Conservation (phyloP, 2,888 invertebrate species). For the Drosophila atripex region DNA sequence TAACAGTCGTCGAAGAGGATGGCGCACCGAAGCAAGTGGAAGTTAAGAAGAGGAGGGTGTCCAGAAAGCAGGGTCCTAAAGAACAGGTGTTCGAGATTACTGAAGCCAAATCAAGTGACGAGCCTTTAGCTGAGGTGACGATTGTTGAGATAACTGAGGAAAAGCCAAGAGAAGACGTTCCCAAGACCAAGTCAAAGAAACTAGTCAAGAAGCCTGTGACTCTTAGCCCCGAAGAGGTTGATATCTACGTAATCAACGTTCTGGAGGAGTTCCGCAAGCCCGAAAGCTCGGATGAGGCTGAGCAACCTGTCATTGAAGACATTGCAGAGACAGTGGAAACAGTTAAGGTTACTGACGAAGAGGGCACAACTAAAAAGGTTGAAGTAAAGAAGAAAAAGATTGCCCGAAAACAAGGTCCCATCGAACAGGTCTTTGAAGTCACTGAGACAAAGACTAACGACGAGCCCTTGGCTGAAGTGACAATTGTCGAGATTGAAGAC, state of each 20-base stretch:
- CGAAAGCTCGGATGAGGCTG: slow-evolving; percentile 54
- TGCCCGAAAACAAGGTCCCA: slow-evolving; percentile 82
- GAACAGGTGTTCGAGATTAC: slow-evolving; percentile 83
- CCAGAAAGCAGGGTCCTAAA: slow-evolving; percentile 83
- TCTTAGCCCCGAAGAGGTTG: slow-evolving; percentile 60
- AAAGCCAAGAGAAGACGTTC: slow-evolving; percentile 33
- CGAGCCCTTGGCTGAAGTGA: slow-evolving; percentile 81
- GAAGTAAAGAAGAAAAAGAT: slow-evolving; percentile 83
- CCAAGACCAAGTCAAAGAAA: slow-evolving; percentile 1
- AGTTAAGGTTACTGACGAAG: slow-evolving; percentile 67
- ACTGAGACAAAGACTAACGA: slow-evolving; percentile 82
- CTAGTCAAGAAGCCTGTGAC: slow-evolving; percentile 46
- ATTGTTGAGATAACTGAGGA: slow-evolving; percentile 62
- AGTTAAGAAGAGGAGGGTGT: slow-evolving; percentile 83
- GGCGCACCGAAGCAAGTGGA: slow-evolving; percentile 81
- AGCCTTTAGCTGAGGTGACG: slow-evolving; percentile 81
- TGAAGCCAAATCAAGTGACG: slow-evolving; percentile 82
- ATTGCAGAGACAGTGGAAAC: slow-evolving; percentile 72
- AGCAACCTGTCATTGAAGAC: slow-evolving; percentile 51
- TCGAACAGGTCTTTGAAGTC: slow-evolving; percentile 83
- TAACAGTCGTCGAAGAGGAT: slow-evolving; percentile 70
- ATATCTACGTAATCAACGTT: slow-evolving; percentile 65
- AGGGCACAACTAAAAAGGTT: slow-evolving; percentile 81
- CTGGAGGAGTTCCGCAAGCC: slow-evolving; percentile 55
- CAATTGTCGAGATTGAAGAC: slow-evolving; percentile 66